Evolutionary conservation across 2,888 invertebrate genomes (phyloP), one percentile per base, ranked within the genome.

Genomic region (Drosophila monieri): DNA sequence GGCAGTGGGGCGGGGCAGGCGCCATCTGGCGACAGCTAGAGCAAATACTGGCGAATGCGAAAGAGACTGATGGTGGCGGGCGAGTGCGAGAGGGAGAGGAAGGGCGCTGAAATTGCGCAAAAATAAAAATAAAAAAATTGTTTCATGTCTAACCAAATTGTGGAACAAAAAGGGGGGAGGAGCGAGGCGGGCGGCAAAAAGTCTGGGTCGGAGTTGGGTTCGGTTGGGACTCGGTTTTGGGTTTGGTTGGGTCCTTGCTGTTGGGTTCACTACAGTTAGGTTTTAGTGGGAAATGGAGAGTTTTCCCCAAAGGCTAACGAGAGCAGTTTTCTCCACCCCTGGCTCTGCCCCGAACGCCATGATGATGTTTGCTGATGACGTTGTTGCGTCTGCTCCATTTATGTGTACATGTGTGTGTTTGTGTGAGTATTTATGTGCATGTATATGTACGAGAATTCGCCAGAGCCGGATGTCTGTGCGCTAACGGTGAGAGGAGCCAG

Each of bases 81-180:
- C n/a, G n/a, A n/a, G n/a, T n/a, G 25, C 32, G 44, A 6, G 48
- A 8, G 23, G 18, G 27, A 53, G 39, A 46, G 14, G 12, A 25
- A 32, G 35, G 61, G 6, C 12, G 49, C 35, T 30, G 43, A 37
- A 62, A 62, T 51, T 72, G 64, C 65, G 64, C 62, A 60, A 68
- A 78, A 73, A 65, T 69, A 59, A 66, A 67, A 65, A 74, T 64
- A 57, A 66, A 72, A 71, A 88, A 35, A 6, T 74, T 81, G 79
- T 74, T 78, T 74, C 84, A 88, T 75, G 85, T 86, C 77, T 77
- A 74, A 83, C 72, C 73, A 52, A 85, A 85, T 65, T 68, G 67
- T 66, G 47, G 69, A 57, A 48, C 55, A 44, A 35, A 39, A 32
- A 15, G n/a, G n/a, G 44, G 25, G 18, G 18, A 18, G 18, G 18